phyloP scores from a whole-genome alignment of 2,113 vertebrate genomes.

The Nestor notabilis region DNA sequence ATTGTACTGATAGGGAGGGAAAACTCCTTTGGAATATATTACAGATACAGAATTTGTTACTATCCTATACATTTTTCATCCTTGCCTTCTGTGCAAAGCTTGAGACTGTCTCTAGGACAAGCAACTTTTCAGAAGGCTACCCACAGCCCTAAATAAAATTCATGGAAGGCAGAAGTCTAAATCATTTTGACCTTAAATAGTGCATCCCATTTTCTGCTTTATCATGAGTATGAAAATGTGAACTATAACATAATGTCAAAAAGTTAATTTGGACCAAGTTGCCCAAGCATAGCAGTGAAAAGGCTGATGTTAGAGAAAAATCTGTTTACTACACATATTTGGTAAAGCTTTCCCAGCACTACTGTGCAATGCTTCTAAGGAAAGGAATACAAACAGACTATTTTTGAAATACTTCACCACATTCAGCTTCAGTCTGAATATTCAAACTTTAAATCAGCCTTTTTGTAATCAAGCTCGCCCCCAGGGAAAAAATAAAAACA shows the following conservation, averaged over 20 bases:
- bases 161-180: neutral
- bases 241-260: neutral
- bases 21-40: neutral
- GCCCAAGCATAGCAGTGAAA: neutral
- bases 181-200: neutral
- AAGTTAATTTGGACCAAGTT: neutral
- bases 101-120: neutral
- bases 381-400: neutral
- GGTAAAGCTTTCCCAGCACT: neutral
- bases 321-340: neutral
- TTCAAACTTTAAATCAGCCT: neutral
- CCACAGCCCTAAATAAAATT: neutral
- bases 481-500: neutral
- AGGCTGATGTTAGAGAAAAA: neutral
- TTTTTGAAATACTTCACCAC: neutral
- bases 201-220: neutral
- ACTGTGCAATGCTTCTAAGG: neutral
- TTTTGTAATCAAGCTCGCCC: neutral
- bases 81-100: neutral
- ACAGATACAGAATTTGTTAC: neutral
- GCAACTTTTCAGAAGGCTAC: neutral
- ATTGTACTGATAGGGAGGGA: neutral
- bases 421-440: neutral
- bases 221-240: rapidly evolving
- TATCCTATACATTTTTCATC: neutral